Base-by-base conservation (phyloP, 2,113 vertebrate species). In the Strix uralensis region DNA sequence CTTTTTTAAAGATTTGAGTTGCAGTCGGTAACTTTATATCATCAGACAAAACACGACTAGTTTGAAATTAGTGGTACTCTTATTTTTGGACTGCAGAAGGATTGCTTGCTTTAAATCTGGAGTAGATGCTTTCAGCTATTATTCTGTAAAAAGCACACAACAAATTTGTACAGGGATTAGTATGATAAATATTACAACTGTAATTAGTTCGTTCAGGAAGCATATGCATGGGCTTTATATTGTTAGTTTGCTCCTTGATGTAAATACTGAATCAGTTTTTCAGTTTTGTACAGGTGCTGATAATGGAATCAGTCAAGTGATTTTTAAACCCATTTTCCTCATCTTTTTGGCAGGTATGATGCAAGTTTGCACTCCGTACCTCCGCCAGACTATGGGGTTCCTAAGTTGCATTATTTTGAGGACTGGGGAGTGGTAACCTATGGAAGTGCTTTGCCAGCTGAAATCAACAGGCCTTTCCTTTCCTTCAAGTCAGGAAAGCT, bases 361-460 rank as follows among this genome's bases (percentile, higher is more conserved):
- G 98, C 99, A 27, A 98, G 96, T 89, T 98, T 99, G 89, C 97
- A 92, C 32, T 95, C 99, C 6, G 95, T 98, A 40, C 98, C 99
- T 69, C 99, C 99, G 5, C 97, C 98, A 7, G 99, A 99, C 95
- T 99, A 98, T 3, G 99, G 99, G 10, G 98, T 97, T 62, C 97
- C 99, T 9, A 97, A 95, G 5, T 96, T 99, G 61, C 99, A 99
- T 98, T 98, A 99, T 96, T 99, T 99, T 96, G 99, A 99, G 95
- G 99, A 99, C 97, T 99, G 99, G 99, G 99, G 99, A 36, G 99
- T 99, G 22, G 99, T 99, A 61, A 99, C 99, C 4, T 99, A 99
- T 1, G 99, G 99, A 93, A 98, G 99, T 34, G 98, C 99, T 27
- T 96, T 99, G 57, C 99, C 99, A 8, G 98, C 98, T 22, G 98